phyloP scores from a whole-genome alignment of 1,140 invertebrate genomes.

The Ganaspis sp. region DNA sequence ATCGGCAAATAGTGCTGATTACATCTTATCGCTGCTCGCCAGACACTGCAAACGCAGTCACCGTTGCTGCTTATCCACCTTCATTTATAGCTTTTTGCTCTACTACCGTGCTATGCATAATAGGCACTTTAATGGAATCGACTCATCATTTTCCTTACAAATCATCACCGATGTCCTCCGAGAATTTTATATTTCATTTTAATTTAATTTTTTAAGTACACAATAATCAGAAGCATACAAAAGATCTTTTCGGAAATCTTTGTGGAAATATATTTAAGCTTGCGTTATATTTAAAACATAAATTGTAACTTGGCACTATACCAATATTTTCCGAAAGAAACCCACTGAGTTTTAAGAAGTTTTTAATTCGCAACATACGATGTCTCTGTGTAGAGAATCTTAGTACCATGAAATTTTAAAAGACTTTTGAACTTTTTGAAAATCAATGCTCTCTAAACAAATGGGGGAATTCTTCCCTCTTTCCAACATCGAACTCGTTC shows the following conservation, averaged over 20 bases:
- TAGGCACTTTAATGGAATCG: conserved; percentile 12
- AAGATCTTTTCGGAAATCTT: no score
- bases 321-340: no score
- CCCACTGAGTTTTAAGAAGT: no score
- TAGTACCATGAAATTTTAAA: no score
- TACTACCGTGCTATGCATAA: conserved; percentile 5
- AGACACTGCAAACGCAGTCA: conserved; percentile 28
- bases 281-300: no score
- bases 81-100: conserved; percentile 25
- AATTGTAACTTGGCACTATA: no score
- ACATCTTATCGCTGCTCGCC: conserved; percentile 36
- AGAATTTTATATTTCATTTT: not conserved
- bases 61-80: conserved; percentile 44
- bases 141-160: conserved; percentile 10
- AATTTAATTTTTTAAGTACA: not conserved
- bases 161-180: not conserved
- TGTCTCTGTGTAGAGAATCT: no score
- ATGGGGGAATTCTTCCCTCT: not conserved
- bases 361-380: no score
- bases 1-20: conserved; percentile 51
- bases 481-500: conserved; percentile 55
- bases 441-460: not conserved
- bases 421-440: no score
- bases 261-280: no score
- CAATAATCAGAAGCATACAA: no score